Evolutionary conservation across 2,113 vertebrate species (phyloP).

Genomic region (Laticauda colubrina): DNA sequence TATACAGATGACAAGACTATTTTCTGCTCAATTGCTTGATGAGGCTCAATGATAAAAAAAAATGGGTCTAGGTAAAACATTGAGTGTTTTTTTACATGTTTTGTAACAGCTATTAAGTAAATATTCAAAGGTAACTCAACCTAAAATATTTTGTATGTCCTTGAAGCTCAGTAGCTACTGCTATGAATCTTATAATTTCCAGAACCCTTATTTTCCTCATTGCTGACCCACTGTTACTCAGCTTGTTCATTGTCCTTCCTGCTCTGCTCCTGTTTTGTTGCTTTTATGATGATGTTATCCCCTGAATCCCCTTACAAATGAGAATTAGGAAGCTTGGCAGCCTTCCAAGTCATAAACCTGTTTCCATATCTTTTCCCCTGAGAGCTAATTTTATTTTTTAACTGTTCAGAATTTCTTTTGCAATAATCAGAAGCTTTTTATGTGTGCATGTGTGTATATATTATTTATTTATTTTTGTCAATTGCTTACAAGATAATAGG

Average conservation of each 20-base stretch:
- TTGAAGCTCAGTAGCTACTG: slow-evolving; percentile 42
- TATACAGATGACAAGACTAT: neutral
- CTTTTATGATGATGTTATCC: slow-evolving; percentile 37
- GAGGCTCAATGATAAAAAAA: neutral
- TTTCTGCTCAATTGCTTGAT: neutral
- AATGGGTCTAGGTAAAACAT: neutral
- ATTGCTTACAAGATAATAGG: too few relatives aligned
- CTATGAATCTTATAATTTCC: slow-evolving; percentile 33
- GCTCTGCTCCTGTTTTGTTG: slow-evolving; percentile 69
- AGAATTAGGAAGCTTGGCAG: neutral
- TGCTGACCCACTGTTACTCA: slow-evolving; percentile 58
- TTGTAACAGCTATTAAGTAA: rapidly evolving
- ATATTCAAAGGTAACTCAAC: rapidly evolving
- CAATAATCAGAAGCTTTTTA: neutral
- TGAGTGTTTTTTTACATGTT: neutral
- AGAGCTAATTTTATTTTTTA: neutral
- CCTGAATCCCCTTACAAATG: neutral
- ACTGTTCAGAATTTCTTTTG: neutral
- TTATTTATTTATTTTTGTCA: too few relatives aligned
- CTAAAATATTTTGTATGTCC: slow-evolving; percentile 25
- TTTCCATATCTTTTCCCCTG: neutral
- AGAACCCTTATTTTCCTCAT: slow-evolving; percentile 30
- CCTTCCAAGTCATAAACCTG: rapidly evolving
- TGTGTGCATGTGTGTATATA: neutral
- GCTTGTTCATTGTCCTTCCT: slow-evolving; percentile 74